Conservation (phyloP, 2,888 invertebrate genomes). For the Neocrepidodera transversa region DNA sequence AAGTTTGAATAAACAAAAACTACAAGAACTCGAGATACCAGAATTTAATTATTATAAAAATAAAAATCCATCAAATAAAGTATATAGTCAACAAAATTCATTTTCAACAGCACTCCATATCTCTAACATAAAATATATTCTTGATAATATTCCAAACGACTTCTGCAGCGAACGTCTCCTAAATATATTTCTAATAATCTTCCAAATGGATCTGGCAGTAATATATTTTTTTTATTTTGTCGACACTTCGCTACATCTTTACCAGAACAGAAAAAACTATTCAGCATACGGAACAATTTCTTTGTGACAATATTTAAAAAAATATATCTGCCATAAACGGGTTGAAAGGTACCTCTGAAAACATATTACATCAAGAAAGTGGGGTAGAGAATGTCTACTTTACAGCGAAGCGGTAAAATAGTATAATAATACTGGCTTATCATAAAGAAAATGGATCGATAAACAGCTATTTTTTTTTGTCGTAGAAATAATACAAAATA, state of each 20-base stretch:
- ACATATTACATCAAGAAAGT: not conserved
- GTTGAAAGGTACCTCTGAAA: not conserved
- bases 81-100: no score
- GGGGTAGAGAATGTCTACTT: not conserved
- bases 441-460: no score
- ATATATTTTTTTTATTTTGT: not conserved
- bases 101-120: not conserved
- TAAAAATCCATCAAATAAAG: no score
- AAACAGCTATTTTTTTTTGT: no score
- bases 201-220: constrained; percentile 4
- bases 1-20: no score
- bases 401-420: not conserved
- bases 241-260: not conserved
- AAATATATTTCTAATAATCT: constrained; percentile 6
- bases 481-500: no score
- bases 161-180: not conserved
- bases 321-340: not conserved
- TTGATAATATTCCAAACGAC: not conserved
- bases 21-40: no score
- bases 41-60: no score
- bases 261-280: not conserved
- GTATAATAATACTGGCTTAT: no score
- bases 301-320: not conserved
- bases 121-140: not conserved
- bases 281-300: not conserved